phyloP scores from a whole-genome alignment of 2,888 invertebrate genomes.

The Limnephilus rhombicus region DNA sequence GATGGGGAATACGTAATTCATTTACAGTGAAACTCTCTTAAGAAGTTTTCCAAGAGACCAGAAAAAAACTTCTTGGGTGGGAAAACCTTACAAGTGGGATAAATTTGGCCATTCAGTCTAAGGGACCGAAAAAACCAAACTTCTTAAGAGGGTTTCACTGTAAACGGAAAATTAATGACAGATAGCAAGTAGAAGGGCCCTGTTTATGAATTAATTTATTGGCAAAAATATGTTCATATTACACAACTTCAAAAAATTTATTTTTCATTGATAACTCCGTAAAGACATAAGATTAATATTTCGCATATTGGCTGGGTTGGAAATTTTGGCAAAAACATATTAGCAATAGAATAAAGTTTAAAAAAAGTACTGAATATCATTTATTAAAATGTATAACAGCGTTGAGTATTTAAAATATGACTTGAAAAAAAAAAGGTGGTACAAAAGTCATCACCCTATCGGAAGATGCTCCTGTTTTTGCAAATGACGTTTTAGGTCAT shows the following conservation, averaged over 20 bases:
- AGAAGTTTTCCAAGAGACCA: no score
- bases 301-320: background rate
- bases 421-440: background rate
- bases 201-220: background rate
- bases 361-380: background rate
- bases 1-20: background rate
- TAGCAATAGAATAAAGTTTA: no score
- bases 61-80: no score
- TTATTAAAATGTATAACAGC: background rate
- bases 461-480: no score
- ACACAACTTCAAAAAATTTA: background rate
- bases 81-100: no score
- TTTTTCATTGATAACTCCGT: background rate
- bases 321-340: no score
- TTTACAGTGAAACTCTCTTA: no score
- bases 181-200: background rate
- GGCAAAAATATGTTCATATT: background rate
- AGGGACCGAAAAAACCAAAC: no score
- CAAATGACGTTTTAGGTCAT: no score
- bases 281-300: background rate
- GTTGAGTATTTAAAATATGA: conserved; percentile 7
- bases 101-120: no score
- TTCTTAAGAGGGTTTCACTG: no score
- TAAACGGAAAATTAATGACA: background rate
- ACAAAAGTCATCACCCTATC: no score